Conservation (phyloP, 2,888 invertebrate genomes). For the Fragum whitleyi region DNA sequence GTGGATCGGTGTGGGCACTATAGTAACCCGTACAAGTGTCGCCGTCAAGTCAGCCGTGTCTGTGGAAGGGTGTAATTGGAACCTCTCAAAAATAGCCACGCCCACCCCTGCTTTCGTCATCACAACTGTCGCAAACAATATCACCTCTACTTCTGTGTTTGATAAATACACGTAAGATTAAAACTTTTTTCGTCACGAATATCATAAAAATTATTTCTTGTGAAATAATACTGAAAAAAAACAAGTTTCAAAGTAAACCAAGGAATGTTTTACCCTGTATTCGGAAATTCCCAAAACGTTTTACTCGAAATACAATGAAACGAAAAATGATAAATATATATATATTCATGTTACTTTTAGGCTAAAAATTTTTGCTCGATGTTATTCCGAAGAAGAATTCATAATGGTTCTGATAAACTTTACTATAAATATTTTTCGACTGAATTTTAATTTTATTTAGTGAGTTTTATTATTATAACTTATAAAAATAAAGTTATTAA, state of each 20-base stretch:
- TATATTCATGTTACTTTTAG: no score
- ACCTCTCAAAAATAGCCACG: constrained; percentile 27
- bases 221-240: background rate
- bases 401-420: no score
- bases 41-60: constrained; percentile 44
- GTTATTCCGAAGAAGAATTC: no score
- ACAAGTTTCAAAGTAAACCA: background rate
- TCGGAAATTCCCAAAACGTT: no score
- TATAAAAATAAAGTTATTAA: no score
- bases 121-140: background rate
- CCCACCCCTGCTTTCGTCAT: background rate
- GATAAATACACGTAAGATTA: constrained; percentile 52
- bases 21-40: constrained; percentile 45
- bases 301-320: no score
- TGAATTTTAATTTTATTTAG: no score
- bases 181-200: background rate
- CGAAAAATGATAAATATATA: no score
- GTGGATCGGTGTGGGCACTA: constrained; percentile 58
- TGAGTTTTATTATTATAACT: no score
- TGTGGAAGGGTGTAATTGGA: constrained; percentile 56
- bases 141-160: constrained; percentile 32
- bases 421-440: no score
- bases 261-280: background rate
- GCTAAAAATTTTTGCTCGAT: no score
- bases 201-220: background rate